Evolutionary conservation across 2,113 vertebrate genomes (phyloP).

Genomic region (Oryzias curvinotus): DNA sequence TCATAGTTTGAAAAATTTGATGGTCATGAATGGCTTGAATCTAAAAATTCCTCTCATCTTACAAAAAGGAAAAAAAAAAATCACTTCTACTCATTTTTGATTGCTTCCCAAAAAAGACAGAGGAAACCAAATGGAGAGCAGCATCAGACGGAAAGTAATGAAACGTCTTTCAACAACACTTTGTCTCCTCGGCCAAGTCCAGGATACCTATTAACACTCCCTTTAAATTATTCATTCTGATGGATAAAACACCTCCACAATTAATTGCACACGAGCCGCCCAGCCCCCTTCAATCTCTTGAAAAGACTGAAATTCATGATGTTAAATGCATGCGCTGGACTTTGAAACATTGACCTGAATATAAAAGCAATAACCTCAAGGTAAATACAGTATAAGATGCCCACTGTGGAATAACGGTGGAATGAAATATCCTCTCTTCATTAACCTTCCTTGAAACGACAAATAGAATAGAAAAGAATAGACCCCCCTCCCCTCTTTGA

Average conservation of each 20-base stretch:
- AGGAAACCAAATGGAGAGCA: constrained; percentile 61
- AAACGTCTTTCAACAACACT: constrained; percentile 71
- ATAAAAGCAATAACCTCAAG: constrained; percentile 41
- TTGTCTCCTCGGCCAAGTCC: constrained; percentile 73
- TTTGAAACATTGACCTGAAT: constrained; percentile 40
- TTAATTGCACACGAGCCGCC: constrained; percentile 75
- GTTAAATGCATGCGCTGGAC: constrained; percentile 55
- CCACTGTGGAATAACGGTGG: constrained; percentile 34
- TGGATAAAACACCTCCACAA: constrained; percentile 83
- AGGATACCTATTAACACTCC: constrained; percentile 79
- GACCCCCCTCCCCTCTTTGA: constrained; percentile 47
- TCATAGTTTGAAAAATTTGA: too few relatives aligned
- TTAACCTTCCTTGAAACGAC: constrained; percentile 36
- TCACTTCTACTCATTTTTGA: constrained; percentile 10
- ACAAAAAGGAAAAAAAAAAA: too few relatives aligned
- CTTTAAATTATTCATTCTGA: constrained; percentile 83
- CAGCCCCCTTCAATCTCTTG: constrained; percentile 61
- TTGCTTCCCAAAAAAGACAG: constrained; percentile 41
- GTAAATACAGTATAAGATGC: constrained; percentile 50
- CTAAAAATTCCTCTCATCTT: too few relatives aligned
- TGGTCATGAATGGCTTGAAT: too few relatives aligned
- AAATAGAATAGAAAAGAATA: constrained; percentile 27
- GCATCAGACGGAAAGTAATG: constrained; percentile 71
- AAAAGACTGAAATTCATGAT: constrained; percentile 64
- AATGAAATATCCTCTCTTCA: constrained; percentile 41